Conservation (phyloP, 2,797 vertebrate genomes). For the Melopsittacus undulatus region DNA sequence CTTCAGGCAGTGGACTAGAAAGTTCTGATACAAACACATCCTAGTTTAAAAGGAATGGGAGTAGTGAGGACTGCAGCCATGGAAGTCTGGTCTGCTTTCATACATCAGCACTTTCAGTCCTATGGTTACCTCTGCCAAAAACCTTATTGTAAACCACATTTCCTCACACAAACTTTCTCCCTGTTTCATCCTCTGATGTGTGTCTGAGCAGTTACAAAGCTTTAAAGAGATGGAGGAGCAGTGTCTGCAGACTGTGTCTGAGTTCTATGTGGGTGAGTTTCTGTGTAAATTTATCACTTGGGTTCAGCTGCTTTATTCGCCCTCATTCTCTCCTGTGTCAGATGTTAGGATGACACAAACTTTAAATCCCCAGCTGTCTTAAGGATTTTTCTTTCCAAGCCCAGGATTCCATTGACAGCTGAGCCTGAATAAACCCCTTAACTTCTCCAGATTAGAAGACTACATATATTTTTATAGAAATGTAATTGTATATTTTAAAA, state of each 20-base stretch:
- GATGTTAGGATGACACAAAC: slow-evolving; percentile 13
- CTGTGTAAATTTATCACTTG: neutral
- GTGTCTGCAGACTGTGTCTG: neutral
- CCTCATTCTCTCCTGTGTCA: slow-evolving; percentile 36
- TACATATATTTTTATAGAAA: slow-evolving; percentile 69
- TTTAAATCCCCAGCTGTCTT: slow-evolving; percentile 52
- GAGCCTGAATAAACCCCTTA: slow-evolving; percentile 20
- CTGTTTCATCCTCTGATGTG: neutral
- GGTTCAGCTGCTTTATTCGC: slow-evolving; percentile 70
- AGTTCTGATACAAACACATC: neutral
- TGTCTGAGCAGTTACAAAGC: slow-evolving; percentile 7
- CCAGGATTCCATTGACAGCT: slow-evolving; percentile 37
- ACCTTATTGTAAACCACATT: neutral
- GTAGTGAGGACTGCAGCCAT: neutral
- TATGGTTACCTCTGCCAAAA: neutral
- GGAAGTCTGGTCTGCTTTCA: neutral
- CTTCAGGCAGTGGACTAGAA: neutral
- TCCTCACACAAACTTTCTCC: neutral
- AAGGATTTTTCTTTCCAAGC: slow-evolving; percentile 43
- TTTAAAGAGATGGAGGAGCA: slow-evolving; percentile 18
- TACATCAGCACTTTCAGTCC: neutral
- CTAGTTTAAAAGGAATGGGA: neutral
- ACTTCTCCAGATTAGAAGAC: slow-evolving; percentile 34
- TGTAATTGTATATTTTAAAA: slow-evolving; percentile 59
- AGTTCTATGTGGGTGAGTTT: neutral